A percentile compares a stretch with the other conserved stretches of the same genome.
Conservation (phyloP, 2,113 vertebrate genomes). For the Macaca nemestrina region DNA sequence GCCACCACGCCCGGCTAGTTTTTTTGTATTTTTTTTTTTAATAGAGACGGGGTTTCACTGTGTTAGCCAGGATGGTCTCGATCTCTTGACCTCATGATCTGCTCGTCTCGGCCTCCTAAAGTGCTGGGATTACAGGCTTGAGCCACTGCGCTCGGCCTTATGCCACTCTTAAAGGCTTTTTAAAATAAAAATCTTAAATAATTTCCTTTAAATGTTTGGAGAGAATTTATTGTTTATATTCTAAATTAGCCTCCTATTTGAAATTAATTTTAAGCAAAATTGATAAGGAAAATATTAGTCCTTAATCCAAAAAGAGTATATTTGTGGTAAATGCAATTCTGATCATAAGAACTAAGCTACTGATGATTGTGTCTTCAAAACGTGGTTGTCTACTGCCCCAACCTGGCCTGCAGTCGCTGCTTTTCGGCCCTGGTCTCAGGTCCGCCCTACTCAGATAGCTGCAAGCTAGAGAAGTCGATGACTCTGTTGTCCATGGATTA, state of each 20-base stretch:
- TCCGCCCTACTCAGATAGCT: not conserved
- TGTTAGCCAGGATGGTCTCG: too few species aligned
- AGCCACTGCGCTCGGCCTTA: too few species aligned
- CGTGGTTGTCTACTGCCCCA: accelerated
- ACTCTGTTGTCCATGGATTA: not conserved
- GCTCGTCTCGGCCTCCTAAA: too few species aligned
- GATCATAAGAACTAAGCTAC: not conserved
- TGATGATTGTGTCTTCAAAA: not conserved
- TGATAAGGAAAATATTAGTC: not conserved
- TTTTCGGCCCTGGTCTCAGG: not conserved
- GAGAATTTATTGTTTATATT: not conserved
- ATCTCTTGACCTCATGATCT: too few species aligned
- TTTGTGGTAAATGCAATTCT: not conserved
- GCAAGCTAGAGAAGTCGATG: not conserved
- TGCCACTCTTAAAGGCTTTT: not conserved
- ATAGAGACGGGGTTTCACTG: too few species aligned
- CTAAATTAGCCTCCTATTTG: not conserved
- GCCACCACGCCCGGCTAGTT: accelerated
- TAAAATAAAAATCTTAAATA: not conserved
- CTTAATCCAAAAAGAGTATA: not conserved
- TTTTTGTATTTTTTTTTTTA: too few species aligned
- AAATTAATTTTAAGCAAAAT: not conserved
- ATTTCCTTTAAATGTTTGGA: not conserved
- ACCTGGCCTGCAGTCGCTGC: not conserved
- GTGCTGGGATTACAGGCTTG: too few species aligned